Percentiles rank a stretch among this genome's conserved stretches.
Conservation (phyloP, 1,140 invertebrate species). For the Solenopsis fugax region DNA sequence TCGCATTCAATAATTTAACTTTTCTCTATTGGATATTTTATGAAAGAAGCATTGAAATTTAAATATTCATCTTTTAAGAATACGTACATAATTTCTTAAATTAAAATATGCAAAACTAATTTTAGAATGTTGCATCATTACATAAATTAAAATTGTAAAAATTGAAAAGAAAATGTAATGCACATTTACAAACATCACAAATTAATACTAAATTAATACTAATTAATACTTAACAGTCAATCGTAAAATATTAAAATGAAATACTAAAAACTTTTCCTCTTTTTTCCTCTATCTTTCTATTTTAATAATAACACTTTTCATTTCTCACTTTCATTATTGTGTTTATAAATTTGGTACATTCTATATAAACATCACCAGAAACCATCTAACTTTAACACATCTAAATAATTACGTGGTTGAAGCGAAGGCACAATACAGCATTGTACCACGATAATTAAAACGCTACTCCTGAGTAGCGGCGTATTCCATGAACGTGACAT, state of each 20-base stretch:
- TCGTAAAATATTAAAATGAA: not conserved
- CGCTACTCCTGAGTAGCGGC: conserved; percentile 21
- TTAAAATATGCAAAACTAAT: conserved; percentile 4
- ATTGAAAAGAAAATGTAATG: not conserved
- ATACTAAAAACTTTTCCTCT: not conserved
- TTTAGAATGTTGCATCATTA: not conserved
- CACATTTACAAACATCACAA: not conserved
- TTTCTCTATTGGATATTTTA: not conserved
- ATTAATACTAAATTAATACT: not conserved
- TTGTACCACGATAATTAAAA: conserved; percentile 44
- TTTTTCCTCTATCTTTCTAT: not conserved
- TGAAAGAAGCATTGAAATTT: conserved; percentile 4
- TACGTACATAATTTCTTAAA: not conserved
- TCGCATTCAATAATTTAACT: not conserved
- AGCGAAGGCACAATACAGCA: not conserved
- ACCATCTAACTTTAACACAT: conserved; percentile 5
- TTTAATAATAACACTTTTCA: not conserved
- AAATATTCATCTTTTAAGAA: conserved; percentile 12
- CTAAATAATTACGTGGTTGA: conserved; percentile 32
- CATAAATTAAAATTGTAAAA: not conserved
- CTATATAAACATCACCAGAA: not conserved
- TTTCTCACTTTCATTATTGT: not conserved
- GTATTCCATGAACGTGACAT: conserved; percentile 27
- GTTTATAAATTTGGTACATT: conserved; percentile 8
- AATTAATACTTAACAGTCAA: not conserved